Evolutionary conservation across 2,888 invertebrate species (phyloP), one percentile per base, ranked within the genome.

Genomic region (Agrochola litura): DNA sequence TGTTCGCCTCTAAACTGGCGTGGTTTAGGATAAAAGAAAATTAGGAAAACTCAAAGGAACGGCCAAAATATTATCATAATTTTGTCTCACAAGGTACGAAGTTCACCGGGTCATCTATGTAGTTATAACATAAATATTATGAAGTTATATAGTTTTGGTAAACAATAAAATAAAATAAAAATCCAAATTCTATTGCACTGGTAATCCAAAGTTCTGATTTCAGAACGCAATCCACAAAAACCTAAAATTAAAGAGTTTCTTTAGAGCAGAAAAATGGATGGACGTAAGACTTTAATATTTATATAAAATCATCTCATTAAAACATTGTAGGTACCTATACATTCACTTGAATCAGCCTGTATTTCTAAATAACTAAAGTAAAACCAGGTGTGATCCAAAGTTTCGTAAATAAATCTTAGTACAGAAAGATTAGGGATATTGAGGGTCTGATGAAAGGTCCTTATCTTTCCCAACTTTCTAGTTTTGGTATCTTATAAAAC

Each of bases 381-480:
- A 82, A 82, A 37, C 56, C 76, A 49, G 82, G 52, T 72, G 68
- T 25, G 46, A 41, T 58, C 6, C 37, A 37, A 70, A 79, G 76
- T 80, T 76, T 83, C 66, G 25, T 63, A 56, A 73, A 82, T 76
- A 70, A 82, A 83, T 79, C 80, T 63, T 37, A 61, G 66, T 46
- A 63, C 46, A 69, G 43, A 77, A 74, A 72, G 69, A 83, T 81
- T 83, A 73, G 16, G 37, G n/a, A 64, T 70, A 83, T 60, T 67
- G 37, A 30, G n/a, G 69, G 22, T 1, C 58, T 75, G 83, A 83
- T 77, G 76, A 78, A 70, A 85, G 76, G 61, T 71, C 10, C 61
- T 78, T 70, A 83, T 78, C 72, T 63, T 66, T 25, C 16, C 41
- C 12, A 73, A 81, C 56, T 82, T 84, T 78, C 66, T 65, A 84